phyloP scores from a whole-genome alignment of 2,797 vertebrate species.

The Poeciliopsis turneri region DNA sequence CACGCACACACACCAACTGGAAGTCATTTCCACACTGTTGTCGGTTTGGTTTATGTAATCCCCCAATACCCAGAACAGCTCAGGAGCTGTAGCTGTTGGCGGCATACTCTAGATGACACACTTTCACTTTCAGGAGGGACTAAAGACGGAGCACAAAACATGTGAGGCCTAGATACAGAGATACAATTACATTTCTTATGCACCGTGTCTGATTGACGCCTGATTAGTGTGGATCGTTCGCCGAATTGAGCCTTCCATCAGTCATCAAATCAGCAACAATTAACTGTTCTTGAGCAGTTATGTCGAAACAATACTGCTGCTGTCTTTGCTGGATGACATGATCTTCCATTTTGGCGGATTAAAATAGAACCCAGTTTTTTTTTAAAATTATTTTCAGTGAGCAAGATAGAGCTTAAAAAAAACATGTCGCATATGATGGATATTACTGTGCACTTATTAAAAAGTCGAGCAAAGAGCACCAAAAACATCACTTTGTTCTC shows the following conservation, averaged over 20 bases:
- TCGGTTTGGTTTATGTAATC: conserved; percentile 74
- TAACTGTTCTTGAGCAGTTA: conserved; percentile 9
- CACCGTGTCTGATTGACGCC: conserved; percentile 19
- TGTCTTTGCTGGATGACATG: background rate
- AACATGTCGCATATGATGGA: conserved; percentile 5
- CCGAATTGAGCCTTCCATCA: conserved; percentile 10
- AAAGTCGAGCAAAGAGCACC: conserved; percentile 6
- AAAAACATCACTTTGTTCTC: background rate
- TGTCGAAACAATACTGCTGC: background rate
- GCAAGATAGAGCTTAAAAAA: background rate
- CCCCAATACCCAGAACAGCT: conserved; percentile 68
- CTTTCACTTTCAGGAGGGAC: conserved; percentile 73
- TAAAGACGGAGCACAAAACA: conserved; percentile 67
- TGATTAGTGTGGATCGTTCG: conserved; percentile 23
- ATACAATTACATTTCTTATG: conserved; percentile 39
- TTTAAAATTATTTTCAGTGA: background rate
- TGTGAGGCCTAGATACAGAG: conserved; percentile 69
- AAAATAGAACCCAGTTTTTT: conserved; percentile 2
- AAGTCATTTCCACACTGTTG: conserved; percentile 61
- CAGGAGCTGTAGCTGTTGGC: conserved; percentile 67
- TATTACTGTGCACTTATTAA: background rate
- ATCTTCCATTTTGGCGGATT: conserved; percentile 37
- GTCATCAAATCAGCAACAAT: conserved; percentile 27
- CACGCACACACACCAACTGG: conserved; percentile 19
- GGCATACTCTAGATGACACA: conserved; percentile 77